Base-by-base conservation (phyloP, 1,140 invertebrate species). In the Nasonia giraulti region DNA sequence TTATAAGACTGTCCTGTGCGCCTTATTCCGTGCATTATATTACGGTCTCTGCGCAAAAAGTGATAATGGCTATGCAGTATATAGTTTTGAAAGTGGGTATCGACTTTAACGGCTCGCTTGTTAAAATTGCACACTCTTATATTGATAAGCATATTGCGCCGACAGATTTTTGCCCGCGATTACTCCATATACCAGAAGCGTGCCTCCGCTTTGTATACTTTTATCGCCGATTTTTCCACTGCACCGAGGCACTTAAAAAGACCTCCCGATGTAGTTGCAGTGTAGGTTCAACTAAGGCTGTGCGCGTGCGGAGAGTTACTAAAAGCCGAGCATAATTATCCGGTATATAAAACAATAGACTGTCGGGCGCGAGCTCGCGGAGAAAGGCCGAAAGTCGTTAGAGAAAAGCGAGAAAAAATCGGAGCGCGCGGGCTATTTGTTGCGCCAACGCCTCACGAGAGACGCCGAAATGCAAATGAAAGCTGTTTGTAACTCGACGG, bases 371-470 rank as follows among this genome's bases (percentile, higher is more conserved):
- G 23, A n/a, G 17, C 66, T 5, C 44, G 10, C 5, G 31, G 82
- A 84, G 76, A 79, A 84, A 84, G 44, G 47, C 62, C 55, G 23
- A 69, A 68, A 83, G 82, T 73, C 68, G 66, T 73, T 71, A 79
- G 55, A 71, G 82, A 84, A 79, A 84, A 69, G 33, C 31, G 40
- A 62, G 55, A 82, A 82, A 81, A 82, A 82, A 66, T 68, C 17
- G 50, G 50, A 17, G 14, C 40, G 11, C 55, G 10, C 23, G 68
- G 3, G 14, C 40, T 74, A 81, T 81, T 44, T 40, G 44, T 74
- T 74, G 80, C 69, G 68, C 44, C 14, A 74, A 27, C 68, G 68
- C 17, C 20, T 10, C 17, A 2, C 44, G 11, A 23, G 47, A 8
- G 14, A 4, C 2, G 47, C 47, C 47, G 8, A 74, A 81, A 81